phyloP scores from a whole-genome alignment of 2,113 vertebrate species.

The Sitta europaea region DNA sequence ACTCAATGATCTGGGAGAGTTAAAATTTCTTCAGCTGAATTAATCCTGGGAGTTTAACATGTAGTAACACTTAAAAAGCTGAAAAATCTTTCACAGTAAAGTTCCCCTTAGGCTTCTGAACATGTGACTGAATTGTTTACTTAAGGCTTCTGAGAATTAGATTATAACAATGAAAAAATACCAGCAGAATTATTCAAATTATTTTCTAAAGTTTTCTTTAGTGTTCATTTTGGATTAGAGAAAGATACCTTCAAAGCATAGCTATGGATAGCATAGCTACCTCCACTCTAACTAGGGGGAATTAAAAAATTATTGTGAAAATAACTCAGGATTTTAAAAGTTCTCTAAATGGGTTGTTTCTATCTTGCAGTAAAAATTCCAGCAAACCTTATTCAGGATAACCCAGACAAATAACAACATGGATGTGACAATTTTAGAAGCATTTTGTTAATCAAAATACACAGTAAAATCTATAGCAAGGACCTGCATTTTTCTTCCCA shows the following conservation, averaged over 20 bases:
- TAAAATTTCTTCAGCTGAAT: neutral
- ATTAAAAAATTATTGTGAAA: neutral
- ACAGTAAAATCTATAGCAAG: neutral
- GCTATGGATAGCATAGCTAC: no score
- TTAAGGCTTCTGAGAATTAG: neutral
- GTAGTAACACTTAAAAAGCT: neutral
- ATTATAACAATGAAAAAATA: neutral
- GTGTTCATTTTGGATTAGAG: neutral
- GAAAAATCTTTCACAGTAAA: neutral
- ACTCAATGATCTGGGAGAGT: neutral
- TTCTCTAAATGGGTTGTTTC: neutral
- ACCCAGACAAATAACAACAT: neutral
- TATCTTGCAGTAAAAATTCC: neutral
- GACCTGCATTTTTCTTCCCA: neutral
- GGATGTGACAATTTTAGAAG: neutral
- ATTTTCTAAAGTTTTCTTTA: neutral
- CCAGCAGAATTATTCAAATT: neutral
- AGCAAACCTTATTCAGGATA: neutral
- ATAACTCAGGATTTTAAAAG: neutral
- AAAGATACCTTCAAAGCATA: neutral
- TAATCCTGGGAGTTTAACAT: neutral
- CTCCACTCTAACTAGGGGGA: neutral
- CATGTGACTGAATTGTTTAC: neutral
- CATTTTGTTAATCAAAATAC: neutral
- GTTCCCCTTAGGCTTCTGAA: neutral